Base-by-base conservation (phyloP, 2,888 invertebrate species). In the Anoncus sp. region DNA sequence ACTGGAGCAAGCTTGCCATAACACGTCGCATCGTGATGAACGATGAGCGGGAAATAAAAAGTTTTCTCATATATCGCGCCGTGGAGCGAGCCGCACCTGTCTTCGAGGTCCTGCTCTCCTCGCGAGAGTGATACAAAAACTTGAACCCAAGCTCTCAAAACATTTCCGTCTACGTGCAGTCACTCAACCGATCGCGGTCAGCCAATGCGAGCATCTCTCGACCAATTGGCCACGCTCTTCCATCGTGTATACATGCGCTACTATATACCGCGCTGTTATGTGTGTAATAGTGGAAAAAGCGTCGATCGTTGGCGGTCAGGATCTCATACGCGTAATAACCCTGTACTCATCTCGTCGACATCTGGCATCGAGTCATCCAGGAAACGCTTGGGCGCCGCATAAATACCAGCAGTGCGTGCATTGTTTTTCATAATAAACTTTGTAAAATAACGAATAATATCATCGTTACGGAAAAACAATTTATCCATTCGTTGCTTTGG, bases 91-190 rank as follows among this genome's bases (percentile, higher is more conserved):
- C 14, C 55, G 59, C 69, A 70, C 59, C 69, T 70, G 69, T 49
- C 69, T 18, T 18, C 22, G 45, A 10, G 38, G 47, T 47, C 38
- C 57, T 38, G n/a, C 38, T 20, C 45, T 16, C 16, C 45, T 14
- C 14, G 14, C 14, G 24, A 24, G 40, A n/a, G 22, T 9, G 1
- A 7, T 10, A 31, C 55, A 73, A 73, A 73, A 73, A 73, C 57
- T 57, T 38, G 59, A 59, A 57, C 24, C 57, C 35, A 40, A 57
- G 40, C 47, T 73, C 38, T 47, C 65, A 65, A 73, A 73, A 73
- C 57, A 55, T 73, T 65, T 73, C 57, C 72, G 57, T 65, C 72
- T 73, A 73, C 73, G 73, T 59, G 65, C 65, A 57, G 22, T 35
- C 18, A 14, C 18, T 14, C 14, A 24, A 20, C 20, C 57, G 55